Conservation (phyloP, 2,113 vertebrate genomes). For the Zosterops hypoxanthus region DNA sequence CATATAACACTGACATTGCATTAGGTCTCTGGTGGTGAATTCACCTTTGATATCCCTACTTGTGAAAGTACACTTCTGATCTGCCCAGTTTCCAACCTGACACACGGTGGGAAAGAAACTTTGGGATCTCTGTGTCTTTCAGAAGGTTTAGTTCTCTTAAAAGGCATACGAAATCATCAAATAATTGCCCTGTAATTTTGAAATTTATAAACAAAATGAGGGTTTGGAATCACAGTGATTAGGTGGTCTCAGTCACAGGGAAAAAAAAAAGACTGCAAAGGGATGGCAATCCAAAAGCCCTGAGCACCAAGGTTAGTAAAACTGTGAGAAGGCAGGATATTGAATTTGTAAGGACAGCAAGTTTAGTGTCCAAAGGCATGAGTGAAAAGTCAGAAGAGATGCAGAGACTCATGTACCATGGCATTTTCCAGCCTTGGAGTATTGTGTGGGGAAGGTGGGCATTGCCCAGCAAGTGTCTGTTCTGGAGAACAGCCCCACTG, state of each 20-base stretch:
- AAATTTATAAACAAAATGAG: neutral
- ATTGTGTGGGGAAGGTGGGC: accelerated
- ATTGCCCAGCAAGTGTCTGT: neutral
- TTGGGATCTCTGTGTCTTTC: neutral
- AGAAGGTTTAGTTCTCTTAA: neutral
- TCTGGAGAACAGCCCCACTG: neutral
- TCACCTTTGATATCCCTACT: neutral
- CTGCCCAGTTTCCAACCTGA: neutral
- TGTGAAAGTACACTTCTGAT: neutral
- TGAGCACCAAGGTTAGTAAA: neutral
- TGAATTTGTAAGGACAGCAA: neutral
- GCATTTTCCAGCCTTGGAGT: neutral
- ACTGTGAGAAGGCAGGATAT: neutral
- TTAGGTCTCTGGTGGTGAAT: neutral
- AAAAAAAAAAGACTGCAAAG: neutral
- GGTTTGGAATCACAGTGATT: neutral
- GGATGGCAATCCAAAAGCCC: neutral
- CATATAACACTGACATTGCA: neutral
- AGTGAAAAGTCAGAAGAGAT: neutral
- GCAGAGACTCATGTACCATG: neutral
- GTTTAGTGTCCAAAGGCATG: neutral
- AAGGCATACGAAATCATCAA: neutral
- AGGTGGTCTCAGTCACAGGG: neutral
- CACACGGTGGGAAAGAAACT: neutral
- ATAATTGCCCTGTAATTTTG: neutral